Evolutionary conservation across 1,140 invertebrate genomes (phyloP).

Genomic region (Pogonognathellus flavescens): DNA sequence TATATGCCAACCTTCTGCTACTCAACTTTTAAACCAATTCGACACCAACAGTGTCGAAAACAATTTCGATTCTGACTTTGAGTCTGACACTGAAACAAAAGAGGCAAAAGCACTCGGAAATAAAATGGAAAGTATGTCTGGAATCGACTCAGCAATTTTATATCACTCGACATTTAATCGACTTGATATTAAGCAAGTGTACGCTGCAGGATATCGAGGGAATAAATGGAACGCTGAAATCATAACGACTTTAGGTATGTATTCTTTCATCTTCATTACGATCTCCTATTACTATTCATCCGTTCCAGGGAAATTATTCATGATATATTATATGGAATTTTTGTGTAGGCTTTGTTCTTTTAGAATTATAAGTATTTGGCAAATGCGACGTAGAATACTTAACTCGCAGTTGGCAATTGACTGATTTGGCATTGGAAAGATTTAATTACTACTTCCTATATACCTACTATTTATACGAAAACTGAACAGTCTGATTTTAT

Average conservation of each 20-base stretch:
- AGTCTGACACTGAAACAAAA: slow-evolving; percentile 70
- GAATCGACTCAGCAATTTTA: slow-evolving; percentile 60
- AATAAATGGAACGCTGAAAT: slow-evolving; percentile 62
- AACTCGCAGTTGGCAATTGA: no score
- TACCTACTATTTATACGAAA: no score
- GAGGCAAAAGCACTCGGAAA: slow-evolving; percentile 61
- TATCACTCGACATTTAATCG: slow-evolving; percentile 68
- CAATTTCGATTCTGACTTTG: slow-evolving; percentile 70
- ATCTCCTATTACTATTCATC: background rate
- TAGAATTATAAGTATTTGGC: no score
- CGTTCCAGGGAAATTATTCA: no score
- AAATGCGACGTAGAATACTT: no score
- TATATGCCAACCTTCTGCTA: slow-evolving; percentile 73
- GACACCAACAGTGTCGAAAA: slow-evolving; percentile 41
- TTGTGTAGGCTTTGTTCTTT: background rate
- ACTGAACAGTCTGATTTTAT: background rate
- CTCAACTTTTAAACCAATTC: slow-evolving; percentile 31
- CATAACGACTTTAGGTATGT: slow-evolving; percentile 60
- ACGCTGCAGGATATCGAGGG: slow-evolving; percentile 39
- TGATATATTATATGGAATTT: no score
- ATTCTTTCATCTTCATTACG: background rate
- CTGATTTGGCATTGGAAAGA: no score
- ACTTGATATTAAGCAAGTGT: slow-evolving; percentile 67
- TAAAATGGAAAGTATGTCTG: slow-evolving; percentile 44
- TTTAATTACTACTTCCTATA: no score